phyloP scores from a whole-genome alignment of 2,113 vertebrate genomes.

The Ellobius talpinus region DNA sequence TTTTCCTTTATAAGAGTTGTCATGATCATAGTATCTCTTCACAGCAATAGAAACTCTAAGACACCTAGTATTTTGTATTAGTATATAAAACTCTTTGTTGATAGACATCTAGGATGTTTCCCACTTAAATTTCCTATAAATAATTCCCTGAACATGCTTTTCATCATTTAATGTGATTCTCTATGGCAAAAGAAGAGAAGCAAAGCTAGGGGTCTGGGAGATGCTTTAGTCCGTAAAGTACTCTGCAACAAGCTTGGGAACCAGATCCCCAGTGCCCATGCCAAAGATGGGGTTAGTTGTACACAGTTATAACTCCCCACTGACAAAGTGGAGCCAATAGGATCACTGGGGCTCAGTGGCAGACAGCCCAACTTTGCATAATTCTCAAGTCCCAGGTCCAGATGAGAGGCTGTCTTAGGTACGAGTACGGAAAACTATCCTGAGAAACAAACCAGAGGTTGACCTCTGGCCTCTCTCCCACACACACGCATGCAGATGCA shows the following conservation, averaged over 20 bases:
- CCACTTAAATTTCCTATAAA: neutral
- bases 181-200: neutral
- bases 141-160: constrained; percentile 18
- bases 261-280: neutral
- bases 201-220: neutral
- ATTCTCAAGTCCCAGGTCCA: neutral
- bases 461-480: neutral
- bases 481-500: neutral
- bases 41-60: no score
- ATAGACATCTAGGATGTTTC: constrained; percentile 12
- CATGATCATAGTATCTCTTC: no score
- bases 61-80: neutral
- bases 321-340: neutral
- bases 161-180: neutral
- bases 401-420: neutral
- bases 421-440: neutral
- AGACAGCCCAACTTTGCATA: neutral
- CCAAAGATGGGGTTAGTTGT: neutral
- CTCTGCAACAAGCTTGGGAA: neutral
- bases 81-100: neutral
- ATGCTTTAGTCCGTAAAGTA: neutral
- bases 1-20: no score
- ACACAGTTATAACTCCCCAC: neutral
- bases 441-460: neutral
- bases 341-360: neutral